Percentiles rank a stretch among this genome's conserved stretches.
phyloP scores from a whole-genome alignment of 1,140 invertebrate species.

The Ostrea edulis region DNA sequence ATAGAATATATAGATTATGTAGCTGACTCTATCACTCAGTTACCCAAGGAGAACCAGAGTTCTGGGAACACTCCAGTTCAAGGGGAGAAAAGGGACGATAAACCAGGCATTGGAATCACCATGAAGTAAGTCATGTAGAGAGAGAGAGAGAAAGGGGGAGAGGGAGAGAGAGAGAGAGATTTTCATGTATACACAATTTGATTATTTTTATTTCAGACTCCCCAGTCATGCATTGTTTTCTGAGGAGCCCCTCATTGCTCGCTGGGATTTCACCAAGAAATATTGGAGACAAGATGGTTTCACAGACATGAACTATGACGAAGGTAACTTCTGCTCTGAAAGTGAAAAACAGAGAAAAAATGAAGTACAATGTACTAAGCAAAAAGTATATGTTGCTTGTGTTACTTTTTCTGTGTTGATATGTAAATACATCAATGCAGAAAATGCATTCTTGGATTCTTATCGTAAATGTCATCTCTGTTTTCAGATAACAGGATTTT shows the following conservation, averaged over 20 bases:
- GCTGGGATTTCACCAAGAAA: conserved; percentile 75
- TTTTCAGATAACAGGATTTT: conserved; percentile 70
- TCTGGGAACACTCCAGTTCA: conserved; percentile 49
- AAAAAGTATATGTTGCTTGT: not conserved
- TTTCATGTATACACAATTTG: not conserved
- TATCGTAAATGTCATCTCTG: not conserved
- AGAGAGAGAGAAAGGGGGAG: not conserved
- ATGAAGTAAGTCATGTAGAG: conserved; percentile 65
- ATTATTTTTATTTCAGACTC: conserved; percentile 63
- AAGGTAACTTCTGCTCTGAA: conserved; percentile 64
- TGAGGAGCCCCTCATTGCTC: conserved; percentile 76
- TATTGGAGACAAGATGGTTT: conserved; percentile 77
- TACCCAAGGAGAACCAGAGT: conserved; percentile 65
- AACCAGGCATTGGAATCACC: conserved; percentile 71
- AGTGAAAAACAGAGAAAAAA: not conserved
- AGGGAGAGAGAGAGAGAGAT: conserved; percentile 5
- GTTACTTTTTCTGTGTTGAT: not conserved
- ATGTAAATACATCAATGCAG: not conserved
- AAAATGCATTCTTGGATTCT: not conserved
- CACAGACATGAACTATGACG: conserved; percentile 72
- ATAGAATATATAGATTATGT: conserved; percentile 73
- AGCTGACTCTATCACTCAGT: conserved; percentile 65
- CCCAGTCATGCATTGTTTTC: conserved; percentile 73
- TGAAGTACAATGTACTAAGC: not conserved
- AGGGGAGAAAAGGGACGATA: conserved; percentile 70